These are phyloP conservation scores for Nineta flava DNA, from an alignment of 2,888 invertebrate species.

Conservation along the genomic window DNA sequence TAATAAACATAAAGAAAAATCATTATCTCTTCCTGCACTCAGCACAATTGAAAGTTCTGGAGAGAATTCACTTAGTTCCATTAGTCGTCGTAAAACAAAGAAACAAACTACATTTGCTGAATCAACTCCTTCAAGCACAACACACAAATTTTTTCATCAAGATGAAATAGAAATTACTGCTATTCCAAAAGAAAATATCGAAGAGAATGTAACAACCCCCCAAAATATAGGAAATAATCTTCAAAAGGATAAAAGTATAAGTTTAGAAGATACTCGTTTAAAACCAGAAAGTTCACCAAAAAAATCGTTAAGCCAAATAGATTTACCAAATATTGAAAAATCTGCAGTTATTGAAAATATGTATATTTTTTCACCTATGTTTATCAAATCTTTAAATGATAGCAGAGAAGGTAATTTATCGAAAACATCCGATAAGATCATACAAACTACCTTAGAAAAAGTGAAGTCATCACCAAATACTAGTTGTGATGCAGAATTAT, in stretches of 20 bases:
- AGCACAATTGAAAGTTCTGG: constrained; percentile 9
- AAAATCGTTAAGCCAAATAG: neutral
- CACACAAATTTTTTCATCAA: neutral
- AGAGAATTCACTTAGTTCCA: neutral
- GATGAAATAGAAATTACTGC: neutral
- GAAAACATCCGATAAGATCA: neutral
- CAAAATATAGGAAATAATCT: neutral
- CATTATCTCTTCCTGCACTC: constrained; percentile 10
- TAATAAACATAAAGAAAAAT: constrained; percentile 24
- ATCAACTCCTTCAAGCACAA: neutral
- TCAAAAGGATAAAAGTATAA: neutral
- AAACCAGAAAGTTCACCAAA: neutral
- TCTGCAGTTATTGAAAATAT: neutral
- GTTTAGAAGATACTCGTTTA: neutral
- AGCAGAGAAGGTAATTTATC: neutral
- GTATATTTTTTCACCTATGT: neutral
- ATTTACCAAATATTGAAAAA: neutral
- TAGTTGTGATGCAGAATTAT: too few species aligned
- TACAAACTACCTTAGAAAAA: neutral
- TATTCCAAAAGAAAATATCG: constrained; percentile 3
- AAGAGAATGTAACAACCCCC: neutral
- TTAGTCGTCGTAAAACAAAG: constrained; percentile 4
- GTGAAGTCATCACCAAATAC: too few species aligned
- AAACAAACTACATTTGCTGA: neutral
- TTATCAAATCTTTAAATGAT: neutral